phyloP scores from a whole-genome alignment of 2,113 vertebrate genomes.

The Polypterus senegalus region DNA sequence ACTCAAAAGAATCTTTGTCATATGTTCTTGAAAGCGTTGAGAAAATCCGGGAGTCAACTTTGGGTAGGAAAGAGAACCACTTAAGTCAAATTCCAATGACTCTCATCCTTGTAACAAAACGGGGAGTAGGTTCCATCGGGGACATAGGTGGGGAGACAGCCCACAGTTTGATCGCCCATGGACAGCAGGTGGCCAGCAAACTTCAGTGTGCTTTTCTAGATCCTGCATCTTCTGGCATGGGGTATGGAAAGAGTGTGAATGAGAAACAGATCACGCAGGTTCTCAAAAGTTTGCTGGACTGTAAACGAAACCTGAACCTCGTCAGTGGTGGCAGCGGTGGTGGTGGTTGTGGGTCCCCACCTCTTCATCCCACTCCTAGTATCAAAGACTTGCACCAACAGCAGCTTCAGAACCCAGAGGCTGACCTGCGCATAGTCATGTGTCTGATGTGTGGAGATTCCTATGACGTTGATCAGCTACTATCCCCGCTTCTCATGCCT shows the following conservation, averaged over 20 bases:
- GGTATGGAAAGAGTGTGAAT: constrained; percentile 76
- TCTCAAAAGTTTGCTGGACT: constrained; percentile 71
- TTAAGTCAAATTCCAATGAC: constrained; percentile 65
- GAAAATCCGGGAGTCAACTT: constrained; percentile 69
- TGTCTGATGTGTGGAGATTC: constrained; percentile 92
- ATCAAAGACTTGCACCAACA: constrained; percentile 58
- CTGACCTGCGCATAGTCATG: constrained; percentile 75
- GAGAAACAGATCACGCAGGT: constrained; percentile 84
- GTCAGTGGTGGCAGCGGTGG: constrained; percentile 12
- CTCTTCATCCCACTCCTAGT: constrained; percentile 43
- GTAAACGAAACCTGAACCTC: constrained; percentile 57
- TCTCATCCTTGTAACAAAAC: constrained; percentile 74
- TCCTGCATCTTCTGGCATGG: constrained; percentile 69
- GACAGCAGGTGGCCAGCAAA: constrained; percentile 76
- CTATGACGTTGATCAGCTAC: constrained; percentile 70
- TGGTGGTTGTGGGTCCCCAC: constrained; percentile 43
- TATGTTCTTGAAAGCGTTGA: constrained; percentile 91
- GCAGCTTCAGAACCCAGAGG: constrained; percentile 43
- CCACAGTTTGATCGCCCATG: constrained; percentile 81
- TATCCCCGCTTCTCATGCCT: constrained; percentile 70
- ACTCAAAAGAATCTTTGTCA: constrained; percentile 86
- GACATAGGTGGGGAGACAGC: constrained; percentile 79
- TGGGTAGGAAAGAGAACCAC: constrained; percentile 68
- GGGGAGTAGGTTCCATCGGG: constrained; percentile 62
- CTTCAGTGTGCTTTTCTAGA: constrained; percentile 79